A percentile compares a stretch with the other conserved stretches of the same genome.
Evolutionary conservation across 35 echinoderm and acorn worm species (phyloP).

Genomic region (Anneissia japonica): DNA sequence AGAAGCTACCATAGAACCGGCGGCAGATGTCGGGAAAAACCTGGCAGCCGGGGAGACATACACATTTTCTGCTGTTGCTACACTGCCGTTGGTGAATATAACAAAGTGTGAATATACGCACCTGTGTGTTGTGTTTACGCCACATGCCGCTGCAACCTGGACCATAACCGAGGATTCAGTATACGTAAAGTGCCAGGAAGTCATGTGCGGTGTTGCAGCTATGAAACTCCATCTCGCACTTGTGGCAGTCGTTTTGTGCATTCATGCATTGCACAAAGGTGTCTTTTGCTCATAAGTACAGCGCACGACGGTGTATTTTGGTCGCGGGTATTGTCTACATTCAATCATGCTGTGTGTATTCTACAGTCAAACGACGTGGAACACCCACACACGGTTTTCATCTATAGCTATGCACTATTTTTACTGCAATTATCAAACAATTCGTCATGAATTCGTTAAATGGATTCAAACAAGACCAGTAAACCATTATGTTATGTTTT

Average conservation of each 20-base stretch:
- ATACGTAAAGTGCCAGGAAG: not conserved
- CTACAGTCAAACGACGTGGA: no score
- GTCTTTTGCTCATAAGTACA: no score
- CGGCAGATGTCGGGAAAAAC: not conserved
- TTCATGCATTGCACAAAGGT: not conserved
- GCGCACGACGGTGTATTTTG: no score
- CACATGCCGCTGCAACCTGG: not conserved
- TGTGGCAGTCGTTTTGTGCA: not conserved
- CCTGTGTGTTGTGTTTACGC: not conserved
- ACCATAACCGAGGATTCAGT: not conserved
- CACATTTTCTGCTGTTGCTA: not conserved
- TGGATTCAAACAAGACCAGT: no score
- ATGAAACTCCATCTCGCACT: not conserved
- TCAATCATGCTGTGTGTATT: no score
- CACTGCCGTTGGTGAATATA: not conserved
- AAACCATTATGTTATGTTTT: no score
- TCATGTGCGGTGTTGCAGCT: not conserved
- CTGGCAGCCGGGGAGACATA: not conserved
- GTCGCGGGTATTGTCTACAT: no score
- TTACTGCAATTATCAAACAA: no score
- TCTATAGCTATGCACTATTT: no score
- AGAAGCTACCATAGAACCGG: not conserved
- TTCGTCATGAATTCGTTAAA: no score
- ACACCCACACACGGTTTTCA: no score
- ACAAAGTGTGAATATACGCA: not conserved